A percentile compares a stretch with the other conserved stretches of the same genome.
Conservation (phyloP, 2,797 vertebrate genomes). For the Leuciscus waleckii region DNA sequence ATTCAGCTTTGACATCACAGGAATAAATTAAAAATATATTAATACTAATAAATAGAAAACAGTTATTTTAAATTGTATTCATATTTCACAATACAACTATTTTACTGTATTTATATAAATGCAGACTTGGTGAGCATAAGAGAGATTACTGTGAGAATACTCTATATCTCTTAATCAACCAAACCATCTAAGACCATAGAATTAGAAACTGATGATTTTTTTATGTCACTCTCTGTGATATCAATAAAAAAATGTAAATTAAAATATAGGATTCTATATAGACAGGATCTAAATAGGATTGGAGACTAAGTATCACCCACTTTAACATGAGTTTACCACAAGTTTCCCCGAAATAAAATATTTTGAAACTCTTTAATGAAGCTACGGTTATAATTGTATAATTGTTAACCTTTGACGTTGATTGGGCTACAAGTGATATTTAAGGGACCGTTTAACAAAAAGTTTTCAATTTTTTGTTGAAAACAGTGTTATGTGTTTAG, state of each 20-base stretch:
- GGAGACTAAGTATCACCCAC: background rate
- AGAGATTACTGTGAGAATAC: background rate
- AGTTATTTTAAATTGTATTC: background rate
- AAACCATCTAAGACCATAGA: background rate
- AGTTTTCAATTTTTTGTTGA: too few relatives aligned
- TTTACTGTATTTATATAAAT: background rate
- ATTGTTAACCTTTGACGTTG: background rate
- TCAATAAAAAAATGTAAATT: background rate
- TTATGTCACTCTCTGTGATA: background rate
- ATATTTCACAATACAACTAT: background rate
- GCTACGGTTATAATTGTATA: background rate
- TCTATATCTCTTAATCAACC: background rate
- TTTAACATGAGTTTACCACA: conserved; percentile 13
- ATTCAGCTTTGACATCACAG: too few relatives aligned
- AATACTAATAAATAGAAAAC: background rate
- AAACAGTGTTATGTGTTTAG: background rate
- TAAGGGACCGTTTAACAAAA: background rate
- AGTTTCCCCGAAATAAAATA: background rate
- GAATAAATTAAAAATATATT: background rate
- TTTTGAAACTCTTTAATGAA: background rate
- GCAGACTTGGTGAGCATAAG: background rate
- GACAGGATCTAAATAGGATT: conserved; percentile 16
- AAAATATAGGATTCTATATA: background rate
- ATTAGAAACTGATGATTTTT: background rate
- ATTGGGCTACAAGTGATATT: background rate